A percentile compares a stretch with the other conserved stretches of the same genome.
Conservation (phyloP, 2,113 vertebrate species). For the Petaurus breviceps region DNA sequence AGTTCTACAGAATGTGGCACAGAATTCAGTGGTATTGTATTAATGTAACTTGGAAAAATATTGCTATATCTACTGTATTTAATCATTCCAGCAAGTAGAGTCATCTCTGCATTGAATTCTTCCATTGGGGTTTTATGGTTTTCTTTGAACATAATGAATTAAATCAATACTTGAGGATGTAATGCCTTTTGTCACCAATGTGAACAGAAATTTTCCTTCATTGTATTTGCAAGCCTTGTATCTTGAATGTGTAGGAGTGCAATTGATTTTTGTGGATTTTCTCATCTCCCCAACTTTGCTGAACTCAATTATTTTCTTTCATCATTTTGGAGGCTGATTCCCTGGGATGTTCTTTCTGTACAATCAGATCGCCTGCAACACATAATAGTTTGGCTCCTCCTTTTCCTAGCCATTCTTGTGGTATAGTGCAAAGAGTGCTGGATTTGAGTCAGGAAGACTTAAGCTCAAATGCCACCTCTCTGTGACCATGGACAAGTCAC, state of each 20-base stretch:
- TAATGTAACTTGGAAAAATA: not conserved
- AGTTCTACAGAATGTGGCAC: not conserved
- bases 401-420: not conserved
- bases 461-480: not conserved
- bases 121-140: not conserved
- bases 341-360: not conserved
- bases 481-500: not conserved
- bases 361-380: not conserved
- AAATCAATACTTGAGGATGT: not conserved
- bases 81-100: not conserved
- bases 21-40: not conserved
- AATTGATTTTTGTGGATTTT: not conserved
- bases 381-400: not conserved
- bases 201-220: not conserved
- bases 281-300: not conserved
- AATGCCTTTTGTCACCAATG: not conserved
- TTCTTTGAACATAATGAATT: not conserved
- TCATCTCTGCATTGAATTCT: not conserved
- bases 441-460: not conserved
- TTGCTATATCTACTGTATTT: not conserved
- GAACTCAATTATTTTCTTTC: conserved; percentile 4
- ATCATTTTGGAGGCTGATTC: not conserved
- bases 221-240: not conserved
- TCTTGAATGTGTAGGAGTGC: not conserved
- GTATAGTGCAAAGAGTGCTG: not conserved